These are phyloP conservation scores for Romanogobio albipinnatus DNA, from an alignment of 2,113 vertebrate species.

Conservation along the genomic window DNA sequence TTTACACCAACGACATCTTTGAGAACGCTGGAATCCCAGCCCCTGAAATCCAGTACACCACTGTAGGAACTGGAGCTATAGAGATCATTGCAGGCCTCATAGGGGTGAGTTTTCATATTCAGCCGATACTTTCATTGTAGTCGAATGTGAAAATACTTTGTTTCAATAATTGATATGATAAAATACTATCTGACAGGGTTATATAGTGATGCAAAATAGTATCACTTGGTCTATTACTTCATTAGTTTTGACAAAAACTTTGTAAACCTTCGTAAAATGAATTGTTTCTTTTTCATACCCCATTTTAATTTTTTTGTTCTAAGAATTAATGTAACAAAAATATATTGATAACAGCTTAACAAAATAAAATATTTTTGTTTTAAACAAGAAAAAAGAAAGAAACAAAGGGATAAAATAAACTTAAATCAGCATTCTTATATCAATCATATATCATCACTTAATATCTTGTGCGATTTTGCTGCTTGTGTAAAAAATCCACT, in stretches of 20 bases:
- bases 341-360: not conserved
- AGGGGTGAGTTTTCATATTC: constrained; percentile 75
- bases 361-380: not conserved
- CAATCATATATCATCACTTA: not conserved
- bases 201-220: not conserved
- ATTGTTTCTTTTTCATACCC: no score
- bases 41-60: constrained; percentile 85
- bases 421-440: not conserved
- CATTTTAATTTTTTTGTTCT: not conserved
- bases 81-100: constrained; percentile 86
- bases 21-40: constrained; percentile 79
- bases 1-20: constrained; percentile 92
- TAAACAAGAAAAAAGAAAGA: no score
- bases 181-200: not conserved
- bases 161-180: not conserved
- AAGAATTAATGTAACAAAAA: not conserved
- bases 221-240: not conserved
- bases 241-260: not conserved
- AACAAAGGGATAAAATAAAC: not conserved
- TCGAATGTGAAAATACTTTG: not conserved
- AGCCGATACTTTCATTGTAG: not conserved
- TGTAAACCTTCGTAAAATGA: not conserved
- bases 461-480: no score
- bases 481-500: no score
- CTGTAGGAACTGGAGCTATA: constrained; percentile 83